Evolutionary conservation across 1,140 invertebrate genomes (phyloP), one percentile per base, ranked within the genome.

Genomic region (Drosophila carrolli): DNA sequence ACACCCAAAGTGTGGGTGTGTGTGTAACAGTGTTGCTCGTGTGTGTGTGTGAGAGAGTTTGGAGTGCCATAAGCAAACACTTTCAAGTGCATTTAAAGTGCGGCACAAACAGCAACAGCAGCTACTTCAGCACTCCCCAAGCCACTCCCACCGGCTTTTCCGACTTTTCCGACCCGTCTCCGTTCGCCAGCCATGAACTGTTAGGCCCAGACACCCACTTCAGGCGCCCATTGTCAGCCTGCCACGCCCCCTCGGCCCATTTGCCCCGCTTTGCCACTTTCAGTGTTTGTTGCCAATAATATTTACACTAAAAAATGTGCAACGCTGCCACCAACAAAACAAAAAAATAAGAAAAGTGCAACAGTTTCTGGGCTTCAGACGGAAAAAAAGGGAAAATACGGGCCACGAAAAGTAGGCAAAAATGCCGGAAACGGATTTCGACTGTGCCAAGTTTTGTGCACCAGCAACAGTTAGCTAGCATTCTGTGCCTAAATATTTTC

Each of bases 1-100:
- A 41, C 32, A 19, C 11, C 41, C 14, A 16, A 23, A 67, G 59
- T 47, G 43, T n/a, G 16, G 37, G 19, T 19, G 23, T 51, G 74
- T 57, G 32, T 53, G 35, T 55, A 23, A 23, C 1, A 23, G 23
- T 23, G 23, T 23, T 23, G 23, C 23, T 23, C 23, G 29, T 51
- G 74, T 57, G 32, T 53, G 35, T 55, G 48, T 71, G 61, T 19
- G 57, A 48, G 61, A 57, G 48, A 55, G 50, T 74, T 43, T 67
- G 43, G 65, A 86, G 82, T 83, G 67, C 63, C 75, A 89, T 83
- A 76, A 88, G 84, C 83, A 89, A 88, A 88, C 83, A 88, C 67
- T 83, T 80, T 83, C 71, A 66, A 88, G 83, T 88, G 83, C 83
- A 88, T 88, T 89, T 89, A 88, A 88, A 88, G 83, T 88, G 76